phyloP scores from a whole-genome alignment of 2,888 invertebrate species.

The Eretmocerus hayati region DNA sequence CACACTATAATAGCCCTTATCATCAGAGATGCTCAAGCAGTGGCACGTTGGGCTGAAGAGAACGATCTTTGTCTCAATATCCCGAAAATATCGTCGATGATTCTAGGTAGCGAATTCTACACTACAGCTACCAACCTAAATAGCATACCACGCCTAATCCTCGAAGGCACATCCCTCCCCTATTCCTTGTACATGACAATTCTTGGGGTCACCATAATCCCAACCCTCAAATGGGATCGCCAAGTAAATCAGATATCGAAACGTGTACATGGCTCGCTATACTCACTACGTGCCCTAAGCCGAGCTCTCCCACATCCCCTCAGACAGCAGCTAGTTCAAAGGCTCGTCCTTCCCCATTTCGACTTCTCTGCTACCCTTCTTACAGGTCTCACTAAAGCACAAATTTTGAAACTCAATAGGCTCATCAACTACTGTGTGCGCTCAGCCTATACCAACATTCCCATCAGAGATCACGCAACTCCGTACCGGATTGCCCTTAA shows the following conservation, averaged over 20 bases:
- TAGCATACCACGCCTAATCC: neutral
- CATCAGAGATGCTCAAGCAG: neutral
- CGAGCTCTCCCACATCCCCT: neutral
- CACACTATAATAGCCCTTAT: neutral
- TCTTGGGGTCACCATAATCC: neutral
- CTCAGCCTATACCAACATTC: neutral
- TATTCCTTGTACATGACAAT: neutral
- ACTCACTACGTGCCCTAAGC: neutral
- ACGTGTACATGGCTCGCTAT: neutral
- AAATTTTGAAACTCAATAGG: neutral
- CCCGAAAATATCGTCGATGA: constrained; percentile 10
- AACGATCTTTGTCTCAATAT: neutral
- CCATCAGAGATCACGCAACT: neutral
- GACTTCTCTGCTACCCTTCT: neutral
- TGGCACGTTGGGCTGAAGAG: neutral
- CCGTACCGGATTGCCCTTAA: neutral
- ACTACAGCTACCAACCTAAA: neutral
- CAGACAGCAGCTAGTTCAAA: neutral
- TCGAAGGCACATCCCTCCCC: neutral
- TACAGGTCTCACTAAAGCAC: neutral
- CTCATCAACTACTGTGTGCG: neutral
- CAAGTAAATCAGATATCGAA: neutral
- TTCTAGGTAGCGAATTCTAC: neutral
- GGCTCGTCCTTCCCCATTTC: neutral
- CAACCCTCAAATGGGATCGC: neutral